A percentile compares a stretch with the other conserved stretches of the same genome.
These are phyloP conservation scores for Schlechtendalia chinensis DNA, from an alignment of 1,140 invertebrate genomes.

Conservation along the genomic window DNA sequence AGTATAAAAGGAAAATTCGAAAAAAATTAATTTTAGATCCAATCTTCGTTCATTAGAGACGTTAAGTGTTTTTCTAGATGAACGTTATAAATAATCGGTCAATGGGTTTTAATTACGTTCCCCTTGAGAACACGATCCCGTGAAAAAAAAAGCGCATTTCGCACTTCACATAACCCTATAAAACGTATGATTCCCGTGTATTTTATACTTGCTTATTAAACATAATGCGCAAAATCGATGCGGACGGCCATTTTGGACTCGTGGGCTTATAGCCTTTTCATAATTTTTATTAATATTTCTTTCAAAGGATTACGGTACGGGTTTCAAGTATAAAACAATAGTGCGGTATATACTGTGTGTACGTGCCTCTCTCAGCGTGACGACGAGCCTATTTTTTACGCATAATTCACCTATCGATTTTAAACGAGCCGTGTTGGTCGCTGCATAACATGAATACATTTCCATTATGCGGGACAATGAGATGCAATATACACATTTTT, in stretches of 20 bases:
- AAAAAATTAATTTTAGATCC: slow-evolving; percentile 6
- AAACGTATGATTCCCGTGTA: background rate
- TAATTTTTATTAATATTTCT: no score
- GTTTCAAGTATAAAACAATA: slow-evolving; percentile 23
- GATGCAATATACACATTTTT: no score
- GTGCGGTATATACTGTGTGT: background rate
- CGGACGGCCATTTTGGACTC: background rate
- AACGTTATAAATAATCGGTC: slow-evolving; percentile 8
- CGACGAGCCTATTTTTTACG: background rate
- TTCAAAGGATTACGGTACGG: background rate
- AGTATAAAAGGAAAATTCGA: background rate
- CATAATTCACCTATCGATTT: slow-evolving; percentile 21
- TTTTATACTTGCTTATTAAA: background rate
- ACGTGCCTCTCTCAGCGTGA: background rate
- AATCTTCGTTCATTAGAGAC: background rate
- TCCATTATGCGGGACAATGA: background rate
- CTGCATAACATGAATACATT: background rate
- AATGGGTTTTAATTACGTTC: slow-evolving; percentile 16
- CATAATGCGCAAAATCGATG: slow-evolving; percentile 29
- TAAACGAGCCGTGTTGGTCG: background rate
- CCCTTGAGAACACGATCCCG: background rate
- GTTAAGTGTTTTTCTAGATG: slow-evolving; percentile 17
- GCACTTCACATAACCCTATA: slow-evolving; percentile 5
- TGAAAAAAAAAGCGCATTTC: slow-evolving; percentile 5
- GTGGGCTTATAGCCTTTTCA: background rate